Percentiles rank a stretch among this genome's conserved stretches.
Conservation (phyloP, 2,888 invertebrate species). For the Chymomyza amoena region DNA sequence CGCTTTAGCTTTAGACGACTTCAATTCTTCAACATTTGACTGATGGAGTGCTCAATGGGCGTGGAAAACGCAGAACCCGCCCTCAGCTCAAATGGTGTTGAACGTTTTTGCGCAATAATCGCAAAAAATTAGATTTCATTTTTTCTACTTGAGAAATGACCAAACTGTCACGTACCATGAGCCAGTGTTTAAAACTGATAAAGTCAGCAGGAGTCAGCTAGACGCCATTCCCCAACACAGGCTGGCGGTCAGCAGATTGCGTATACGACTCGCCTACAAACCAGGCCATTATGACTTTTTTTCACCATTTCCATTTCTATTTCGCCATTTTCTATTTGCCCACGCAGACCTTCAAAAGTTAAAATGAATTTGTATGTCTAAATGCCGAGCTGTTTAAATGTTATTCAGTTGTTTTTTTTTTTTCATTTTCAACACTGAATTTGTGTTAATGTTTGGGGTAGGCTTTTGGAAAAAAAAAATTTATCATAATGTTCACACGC, state of each 20-base stretch:
- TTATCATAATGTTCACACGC: slow-evolving; percentile 22
- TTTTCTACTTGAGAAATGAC: slow-evolving; percentile 56
- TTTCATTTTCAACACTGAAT: too few species aligned
- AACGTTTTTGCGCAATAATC: slow-evolving; percentile 46
- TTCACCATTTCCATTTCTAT: neutral
- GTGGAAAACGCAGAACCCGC: neutral
- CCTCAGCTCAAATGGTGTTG: slow-evolving; percentile 42
- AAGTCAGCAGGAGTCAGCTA: slow-evolving; percentile 20
- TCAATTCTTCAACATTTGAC: neutral
- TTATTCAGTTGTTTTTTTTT: slow-evolving; percentile 4
- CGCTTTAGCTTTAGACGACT: neutral
- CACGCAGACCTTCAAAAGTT: slow-evolving; percentile 13
- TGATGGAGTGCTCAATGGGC: neutral
- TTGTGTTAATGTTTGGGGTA: neutral
- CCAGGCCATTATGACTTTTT: neutral
- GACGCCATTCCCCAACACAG: neutral
- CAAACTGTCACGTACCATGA: slow-evolving; percentile 58
- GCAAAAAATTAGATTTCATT: slow-evolving; percentile 56
- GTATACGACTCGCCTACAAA: slow-evolving; percentile 46
- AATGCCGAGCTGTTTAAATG: slow-evolving; percentile 8
- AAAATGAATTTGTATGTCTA: slow-evolving; percentile 52
- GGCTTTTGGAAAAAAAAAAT: neutral
- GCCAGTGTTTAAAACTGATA: slow-evolving; percentile 41
- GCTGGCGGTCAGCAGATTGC: slow-evolving; percentile 34
- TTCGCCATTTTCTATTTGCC: slow-evolving; percentile 13